A percentile compares a stretch with the other conserved stretches of the same genome.
phyloP scores from a whole-genome alignment of 1,140 invertebrate species.

The Radopholus similis region DNA sequence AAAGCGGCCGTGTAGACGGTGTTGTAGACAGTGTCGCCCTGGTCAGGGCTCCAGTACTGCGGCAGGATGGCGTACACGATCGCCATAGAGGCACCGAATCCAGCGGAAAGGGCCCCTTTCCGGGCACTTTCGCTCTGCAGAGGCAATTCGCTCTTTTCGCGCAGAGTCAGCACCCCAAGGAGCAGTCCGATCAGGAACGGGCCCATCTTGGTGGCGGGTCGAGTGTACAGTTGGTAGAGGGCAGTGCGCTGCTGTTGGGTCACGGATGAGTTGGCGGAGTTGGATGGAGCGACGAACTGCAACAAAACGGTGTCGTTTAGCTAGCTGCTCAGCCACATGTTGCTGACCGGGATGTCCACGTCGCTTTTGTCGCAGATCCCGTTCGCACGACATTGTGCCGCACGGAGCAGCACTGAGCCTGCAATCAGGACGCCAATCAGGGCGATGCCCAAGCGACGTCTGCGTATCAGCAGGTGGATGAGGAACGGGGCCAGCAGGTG shows the following conservation, averaged over 20 bases:
- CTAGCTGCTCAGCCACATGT: neutral
- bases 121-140: neutral
- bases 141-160: slow-evolving; percentile 5
- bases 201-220: slow-evolving; percentile 54
- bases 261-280: slow-evolving; percentile 23
- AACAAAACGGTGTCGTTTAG: neutral
- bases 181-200: slow-evolving; percentile 55
- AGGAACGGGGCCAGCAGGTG: slow-evolving; percentile 54
- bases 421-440: slow-evolving; percentile 25
- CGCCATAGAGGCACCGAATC: slow-evolving; percentile 22
- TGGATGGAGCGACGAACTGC: slow-evolving; percentile 44
- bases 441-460: slow-evolving; percentile 24
- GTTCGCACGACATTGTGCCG: slow-evolving; percentile 46
- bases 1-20: slow-evolving; percentile 56
- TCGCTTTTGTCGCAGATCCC: slow-evolving; percentile 56
- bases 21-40: slow-evolving; percentile 55
- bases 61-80: slow-evolving; percentile 56
- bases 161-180: slow-evolving; percentile 35
- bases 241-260: slow-evolving; percentile 34
- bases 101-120: slow-evolving; percentile 16
- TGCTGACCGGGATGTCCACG: slow-evolving; percentile 54
- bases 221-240: slow-evolving; percentile 55
- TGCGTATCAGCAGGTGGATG: slow-evolving; percentile 40
- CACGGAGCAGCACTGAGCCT: slow-evolving; percentile 40
- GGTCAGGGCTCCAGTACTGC: slow-evolving; percentile 57